phyloP scores from a whole-genome alignment of 2,113 vertebrate genomes.

The Nasalis larvatus region DNA sequence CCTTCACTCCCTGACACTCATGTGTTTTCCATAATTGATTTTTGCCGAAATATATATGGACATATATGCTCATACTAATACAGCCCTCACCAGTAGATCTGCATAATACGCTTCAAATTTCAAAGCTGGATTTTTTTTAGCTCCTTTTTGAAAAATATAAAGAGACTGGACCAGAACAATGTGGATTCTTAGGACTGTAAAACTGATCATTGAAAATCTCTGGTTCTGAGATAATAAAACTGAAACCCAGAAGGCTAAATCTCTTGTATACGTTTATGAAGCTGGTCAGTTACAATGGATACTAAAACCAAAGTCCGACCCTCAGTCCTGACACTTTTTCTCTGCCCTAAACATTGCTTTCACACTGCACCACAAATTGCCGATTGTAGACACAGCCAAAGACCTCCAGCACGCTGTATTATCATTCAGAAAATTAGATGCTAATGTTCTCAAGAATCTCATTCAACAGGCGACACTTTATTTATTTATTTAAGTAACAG shows the following conservation, averaged over 20 bases:
- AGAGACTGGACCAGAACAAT: neutral
- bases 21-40: neutral
- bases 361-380: neutral
- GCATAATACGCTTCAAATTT: neutral
- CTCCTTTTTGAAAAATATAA: neutral
- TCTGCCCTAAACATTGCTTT: neutral
- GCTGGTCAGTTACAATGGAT: neutral
- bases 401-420: neutral
- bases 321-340: neutral
- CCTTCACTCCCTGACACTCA: neutral
- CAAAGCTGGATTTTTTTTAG: neutral
- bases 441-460: constrained; percentile 52
- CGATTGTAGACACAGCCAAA: neutral
- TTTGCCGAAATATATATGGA: neutral
- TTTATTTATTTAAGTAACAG: constrained; percentile 17
- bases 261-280: neutral
- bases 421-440: constrained; percentile 68
- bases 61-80: neutral
- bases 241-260: constrained; percentile 1
- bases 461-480: constrained; percentile 42
- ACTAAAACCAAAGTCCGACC: neutral
- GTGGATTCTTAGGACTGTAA: neutral
- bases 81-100: neutral
- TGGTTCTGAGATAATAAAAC: neutral
- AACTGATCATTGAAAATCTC: neutral